These are phyloP conservation scores for Cardinalis cardinalis DNA, from an alignment of 2,113 vertebrate species.

Conservation along the genomic window DNA sequence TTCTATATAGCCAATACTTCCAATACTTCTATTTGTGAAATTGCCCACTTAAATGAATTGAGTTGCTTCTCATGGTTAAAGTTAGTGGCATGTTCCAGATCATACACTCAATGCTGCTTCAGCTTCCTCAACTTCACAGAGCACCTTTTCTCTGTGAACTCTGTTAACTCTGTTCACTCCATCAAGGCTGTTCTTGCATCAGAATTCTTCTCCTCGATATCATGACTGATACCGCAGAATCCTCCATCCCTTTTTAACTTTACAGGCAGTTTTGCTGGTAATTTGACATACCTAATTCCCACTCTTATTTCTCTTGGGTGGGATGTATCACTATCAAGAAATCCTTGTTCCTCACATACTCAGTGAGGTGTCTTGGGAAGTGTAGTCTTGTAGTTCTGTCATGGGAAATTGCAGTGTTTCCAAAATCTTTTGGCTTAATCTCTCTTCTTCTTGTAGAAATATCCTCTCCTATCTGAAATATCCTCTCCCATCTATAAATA, in stretches of 20 bases:
- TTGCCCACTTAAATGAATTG: background rate
- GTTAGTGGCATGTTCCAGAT: background rate
- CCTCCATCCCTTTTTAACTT: background rate
- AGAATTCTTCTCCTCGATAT: background rate
- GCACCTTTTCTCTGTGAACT: background rate
- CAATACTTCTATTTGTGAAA: background rate
- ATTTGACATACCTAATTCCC: background rate
- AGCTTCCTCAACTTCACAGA: background rate
- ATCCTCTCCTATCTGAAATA: background rate
- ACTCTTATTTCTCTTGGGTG: background rate
- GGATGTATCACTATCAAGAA: background rate
- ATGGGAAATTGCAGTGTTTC: rapidly evolving
- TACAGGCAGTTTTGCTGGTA: background rate
- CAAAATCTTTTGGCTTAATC: background rate
- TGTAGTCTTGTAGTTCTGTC: background rate
- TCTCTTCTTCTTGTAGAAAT: background rate
- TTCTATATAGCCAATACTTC: background rate
- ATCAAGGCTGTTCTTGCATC: background rate
- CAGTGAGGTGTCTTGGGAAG: background rate
- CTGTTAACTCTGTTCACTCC: background rate
- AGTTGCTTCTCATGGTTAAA: background rate
- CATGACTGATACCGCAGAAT: background rate
- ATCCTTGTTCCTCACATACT: background rate
- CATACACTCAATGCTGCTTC: background rate
- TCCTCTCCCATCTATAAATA: background rate